These are phyloP conservation scores for Hozukius guyotensis DNA, from an alignment of 2,797 vertebrate genomes.

Conservation along the genomic window DNA sequence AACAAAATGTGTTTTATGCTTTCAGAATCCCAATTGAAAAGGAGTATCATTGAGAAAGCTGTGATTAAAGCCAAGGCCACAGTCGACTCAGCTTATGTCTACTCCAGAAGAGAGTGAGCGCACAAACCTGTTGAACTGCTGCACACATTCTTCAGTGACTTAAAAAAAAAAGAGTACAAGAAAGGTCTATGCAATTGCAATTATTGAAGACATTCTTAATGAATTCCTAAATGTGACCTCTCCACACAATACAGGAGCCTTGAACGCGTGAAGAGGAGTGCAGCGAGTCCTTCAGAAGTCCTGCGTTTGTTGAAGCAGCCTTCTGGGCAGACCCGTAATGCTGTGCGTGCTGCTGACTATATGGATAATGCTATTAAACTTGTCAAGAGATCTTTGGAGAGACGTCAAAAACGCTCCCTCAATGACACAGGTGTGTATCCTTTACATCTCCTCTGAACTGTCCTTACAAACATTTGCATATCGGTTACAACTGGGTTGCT, in stretches of 20 bases:
- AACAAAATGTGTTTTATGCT: neutral
- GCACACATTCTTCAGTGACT: accelerated
- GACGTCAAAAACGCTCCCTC: constrained; percentile 63
- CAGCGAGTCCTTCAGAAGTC: constrained; percentile 76
- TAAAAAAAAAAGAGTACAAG: neutral
- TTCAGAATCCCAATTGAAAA: constrained; percentile 37
- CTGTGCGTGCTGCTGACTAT: constrained; percentile 85
- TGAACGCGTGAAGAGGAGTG: constrained; percentile 46
- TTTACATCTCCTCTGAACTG: neutral
- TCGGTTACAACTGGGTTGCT: neutral
- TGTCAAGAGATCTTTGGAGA: constrained; percentile 64
- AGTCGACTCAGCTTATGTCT: constrained; percentile 83
- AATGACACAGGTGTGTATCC: constrained; percentile 82
- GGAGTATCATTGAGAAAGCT: constrained; percentile 46
- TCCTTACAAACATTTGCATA: neutral
- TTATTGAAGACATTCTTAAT: neutral
- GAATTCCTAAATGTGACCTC: neutral
- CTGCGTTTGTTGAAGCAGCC: constrained; percentile 88
- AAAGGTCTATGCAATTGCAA: neutral
- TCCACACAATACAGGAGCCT: constrained; percentile 45
- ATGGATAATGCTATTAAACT: constrained; percentile 81
- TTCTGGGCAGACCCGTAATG: constrained; percentile 62
- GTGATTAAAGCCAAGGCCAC: constrained; percentile 74
- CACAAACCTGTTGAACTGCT: neutral
- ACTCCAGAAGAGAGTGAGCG: constrained; percentile 79